Conservation (phyloP, 2,888 invertebrate genomes). For the Drosophila limbata region DNA sequence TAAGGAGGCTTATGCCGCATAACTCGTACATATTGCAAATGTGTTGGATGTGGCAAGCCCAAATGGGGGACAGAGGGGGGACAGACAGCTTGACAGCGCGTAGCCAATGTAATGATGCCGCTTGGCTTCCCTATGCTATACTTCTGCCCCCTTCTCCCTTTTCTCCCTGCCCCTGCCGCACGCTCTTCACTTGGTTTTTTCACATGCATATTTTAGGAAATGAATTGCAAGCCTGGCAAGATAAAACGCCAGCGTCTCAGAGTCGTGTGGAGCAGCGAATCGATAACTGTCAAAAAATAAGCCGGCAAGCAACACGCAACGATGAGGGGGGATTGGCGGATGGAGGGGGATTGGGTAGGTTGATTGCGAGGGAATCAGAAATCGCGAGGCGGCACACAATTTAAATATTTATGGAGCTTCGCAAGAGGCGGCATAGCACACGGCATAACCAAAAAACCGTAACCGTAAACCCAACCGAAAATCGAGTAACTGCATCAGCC, state of each 20-base stretch:
- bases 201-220: slow-evolving; percentile 79
- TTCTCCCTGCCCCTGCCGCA: too few species aligned
- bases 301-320: slow-evolving; percentile 76
- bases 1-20: slow-evolving; percentile 66
- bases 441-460: slow-evolving; percentile 79
- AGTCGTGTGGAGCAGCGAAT: slow-evolving; percentile 69
- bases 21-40: slow-evolving; percentile 73
- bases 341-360: too few species aligned
- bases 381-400: slow-evolving; percentile 73
- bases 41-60: slow-evolving; percentile 34
- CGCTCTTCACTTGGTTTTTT: slow-evolving; percentile 24
- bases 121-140: slow-evolving; percentile 32
- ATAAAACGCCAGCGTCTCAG: slow-evolving; percentile 62
- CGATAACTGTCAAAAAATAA: slow-evolving; percentile 83
- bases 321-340: too few species aligned
- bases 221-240: slow-evolving; percentile 71
- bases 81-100: slow-evolving; percentile 67
- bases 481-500: slow-evolving; percentile 55
- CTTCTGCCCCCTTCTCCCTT: background rate
- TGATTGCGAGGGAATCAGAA: slow-evolving; percentile 32
- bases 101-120: slow-evolving; percentile 74
- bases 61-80: slow-evolving; percentile 5
- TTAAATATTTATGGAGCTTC: slow-evolving; percentile 82
- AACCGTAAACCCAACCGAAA: slow-evolving; percentile 74
- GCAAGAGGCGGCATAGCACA: slow-evolving; percentile 64